Percentiles rank a stretch among this genome's conserved stretches.
Evolutionary conservation across 2,888 invertebrate species (phyloP).

Genomic region (Opisthograptis luteolata): DNA sequence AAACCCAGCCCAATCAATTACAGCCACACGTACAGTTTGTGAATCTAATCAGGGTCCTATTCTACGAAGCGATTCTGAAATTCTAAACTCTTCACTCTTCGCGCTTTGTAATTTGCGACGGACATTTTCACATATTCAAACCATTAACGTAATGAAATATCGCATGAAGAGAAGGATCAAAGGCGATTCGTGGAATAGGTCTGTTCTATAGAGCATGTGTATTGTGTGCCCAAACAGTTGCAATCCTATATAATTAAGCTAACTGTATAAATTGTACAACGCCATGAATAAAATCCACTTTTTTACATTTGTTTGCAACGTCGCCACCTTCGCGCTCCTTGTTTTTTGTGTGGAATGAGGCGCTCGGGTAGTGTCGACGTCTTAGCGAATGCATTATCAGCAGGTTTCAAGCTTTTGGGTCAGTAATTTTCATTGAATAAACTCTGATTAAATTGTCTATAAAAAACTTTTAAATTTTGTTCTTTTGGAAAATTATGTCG

Average conservation of each 20-base stretch:
- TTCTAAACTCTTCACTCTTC: no score
- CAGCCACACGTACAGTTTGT: no score
- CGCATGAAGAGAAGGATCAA: no score
- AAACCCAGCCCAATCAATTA: no score
- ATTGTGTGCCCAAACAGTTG: not conserved
- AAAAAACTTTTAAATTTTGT: no score
- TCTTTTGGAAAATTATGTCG: not conserved
- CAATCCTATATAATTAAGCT: not conserved
- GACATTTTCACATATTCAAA: no score
- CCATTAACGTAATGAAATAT: no score
- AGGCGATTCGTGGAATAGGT: no score
- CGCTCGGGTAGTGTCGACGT: not conserved
- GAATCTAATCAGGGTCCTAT: no score
- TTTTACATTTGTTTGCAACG: constrained; percentile 3
- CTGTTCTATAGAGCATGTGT: no score
- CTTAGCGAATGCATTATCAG: constrained; percentile 1
- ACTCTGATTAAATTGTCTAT: not conserved
- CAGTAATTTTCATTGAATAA: not conserved
- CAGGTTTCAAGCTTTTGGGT: not conserved
- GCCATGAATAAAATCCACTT: not conserved
- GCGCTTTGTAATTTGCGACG: no score
- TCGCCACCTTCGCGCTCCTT: constrained; percentile 10
- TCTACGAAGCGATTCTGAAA: no score
- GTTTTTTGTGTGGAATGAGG: not conserved
- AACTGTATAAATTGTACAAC: not conserved